Evolutionary conservation across 2,888 invertebrate species (phyloP).

Genomic region (Glyphotaelius pellucidus): DNA sequence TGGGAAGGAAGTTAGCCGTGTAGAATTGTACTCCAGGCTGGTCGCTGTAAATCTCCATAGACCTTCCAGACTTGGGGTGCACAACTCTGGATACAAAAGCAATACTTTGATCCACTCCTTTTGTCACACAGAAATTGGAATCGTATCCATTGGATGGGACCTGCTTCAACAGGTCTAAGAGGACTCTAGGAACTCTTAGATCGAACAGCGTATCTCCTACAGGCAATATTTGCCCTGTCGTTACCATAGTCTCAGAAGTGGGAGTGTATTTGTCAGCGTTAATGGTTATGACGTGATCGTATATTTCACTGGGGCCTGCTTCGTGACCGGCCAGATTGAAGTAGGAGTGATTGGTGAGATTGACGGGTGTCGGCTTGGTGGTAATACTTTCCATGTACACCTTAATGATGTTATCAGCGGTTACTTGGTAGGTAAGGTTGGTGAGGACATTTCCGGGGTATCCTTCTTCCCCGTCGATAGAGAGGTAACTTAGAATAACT

Average conservation of each 20-base stretch:
- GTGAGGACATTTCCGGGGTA: constrained; percentile 91
- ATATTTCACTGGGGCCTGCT: constrained; percentile 80
- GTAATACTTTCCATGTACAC: constrained; percentile 87
- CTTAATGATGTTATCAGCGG: constrained; percentile 84
- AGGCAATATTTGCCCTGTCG: constrained; percentile 84
- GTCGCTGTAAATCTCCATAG: constrained; percentile 88
- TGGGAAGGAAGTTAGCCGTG: constrained; percentile 86
- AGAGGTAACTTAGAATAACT: constrained; percentile 86
- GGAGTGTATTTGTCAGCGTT: constrained; percentile 88
- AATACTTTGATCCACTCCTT: constrained; percentile 68
- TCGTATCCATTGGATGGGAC: constrained; percentile 88
- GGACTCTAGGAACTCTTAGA: constrained; percentile 80
- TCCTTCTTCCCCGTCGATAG: constrained; percentile 89
- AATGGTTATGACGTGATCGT: constrained; percentile 84
- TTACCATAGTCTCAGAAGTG: constrained; percentile 83
- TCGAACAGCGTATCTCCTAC: constrained; percentile 87
- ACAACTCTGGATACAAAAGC: constrained; percentile 79
- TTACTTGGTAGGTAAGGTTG: constrained; percentile 84
- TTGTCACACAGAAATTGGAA: constrained; percentile 87
- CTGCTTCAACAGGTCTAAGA: constrained; percentile 83
- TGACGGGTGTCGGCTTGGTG: constrained; percentile 89
- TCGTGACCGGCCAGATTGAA: constrained; percentile 96
- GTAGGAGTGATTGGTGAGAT: constrained; percentile 92
- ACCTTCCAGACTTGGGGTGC: constrained; percentile 84
- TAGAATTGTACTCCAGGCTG: constrained; percentile 96